A percentile compares a stretch with the other conserved stretches of the same genome.
These are phyloP conservation scores for Trypoxylon attenuatum DNA, from an alignment of 2,888 invertebrate species.

Conservation along the genomic window DNA sequence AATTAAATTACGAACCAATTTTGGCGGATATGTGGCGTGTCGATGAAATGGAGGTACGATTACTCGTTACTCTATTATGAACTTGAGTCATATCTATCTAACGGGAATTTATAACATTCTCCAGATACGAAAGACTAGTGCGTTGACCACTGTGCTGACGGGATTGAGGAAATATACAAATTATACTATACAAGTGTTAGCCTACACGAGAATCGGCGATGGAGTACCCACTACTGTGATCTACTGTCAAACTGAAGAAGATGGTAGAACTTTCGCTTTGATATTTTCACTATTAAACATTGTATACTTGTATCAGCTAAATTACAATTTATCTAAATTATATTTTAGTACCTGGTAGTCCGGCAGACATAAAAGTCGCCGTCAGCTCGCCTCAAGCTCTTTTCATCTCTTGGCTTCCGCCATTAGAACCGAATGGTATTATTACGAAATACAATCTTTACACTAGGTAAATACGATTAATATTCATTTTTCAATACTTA, in stretches of 20 bases:
- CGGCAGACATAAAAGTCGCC: slow-evolving; percentile 87
- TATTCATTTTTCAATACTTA: no score
- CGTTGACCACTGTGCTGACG: slow-evolving; percentile 82
- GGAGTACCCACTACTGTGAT: slow-evolving; percentile 82
- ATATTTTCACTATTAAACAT: no score
- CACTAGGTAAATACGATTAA: slow-evolving; percentile 74
- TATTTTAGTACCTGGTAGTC: slow-evolving; percentile 87
- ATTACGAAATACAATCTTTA: slow-evolving; percentile 86
- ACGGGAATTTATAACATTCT: background rate
- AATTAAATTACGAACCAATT: slow-evolving; percentile 82
- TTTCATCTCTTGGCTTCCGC: slow-evolving; percentile 86
- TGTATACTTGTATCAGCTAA: background rate
- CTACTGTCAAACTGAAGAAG: slow-evolving; percentile 86
- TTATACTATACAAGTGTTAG: slow-evolving; percentile 87
- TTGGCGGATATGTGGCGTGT: slow-evolving; percentile 77
- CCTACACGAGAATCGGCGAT: slow-evolving; percentile 87
- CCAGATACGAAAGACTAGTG: slow-evolving; percentile 79
- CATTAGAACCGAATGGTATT: slow-evolving; percentile 84
- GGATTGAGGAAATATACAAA: slow-evolving; percentile 86
- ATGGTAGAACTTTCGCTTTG: slow-evolving; percentile 79
- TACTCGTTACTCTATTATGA: background rate
- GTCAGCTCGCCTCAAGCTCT: slow-evolving; percentile 85
- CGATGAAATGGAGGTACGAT: slow-evolving; percentile 71
- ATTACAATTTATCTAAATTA: no score
- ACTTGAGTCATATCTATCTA: background rate